phyloP scores from a whole-genome alignment of 2,797 vertebrate genomes.

The Monodelphis domestica region DNA sequence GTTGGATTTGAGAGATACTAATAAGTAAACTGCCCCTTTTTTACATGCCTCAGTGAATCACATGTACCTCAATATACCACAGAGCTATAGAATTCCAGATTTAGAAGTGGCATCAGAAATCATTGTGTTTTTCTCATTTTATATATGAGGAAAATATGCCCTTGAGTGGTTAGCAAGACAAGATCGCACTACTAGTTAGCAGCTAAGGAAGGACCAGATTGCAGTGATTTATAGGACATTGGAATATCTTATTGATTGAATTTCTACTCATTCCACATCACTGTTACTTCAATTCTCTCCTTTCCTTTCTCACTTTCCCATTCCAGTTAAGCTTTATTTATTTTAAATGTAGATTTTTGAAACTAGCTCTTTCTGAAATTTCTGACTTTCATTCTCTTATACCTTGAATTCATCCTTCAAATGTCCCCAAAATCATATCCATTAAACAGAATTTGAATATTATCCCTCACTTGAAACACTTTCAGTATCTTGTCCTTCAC shows the following conservation, averaged over 20 bases:
- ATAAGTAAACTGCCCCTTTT: not conserved
- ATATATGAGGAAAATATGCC: not conserved
- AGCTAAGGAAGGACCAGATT: not conserved
- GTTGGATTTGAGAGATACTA: not conserved
- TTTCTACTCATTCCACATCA: not conserved
- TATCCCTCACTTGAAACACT: not conserved
- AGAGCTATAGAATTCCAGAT: not conserved
- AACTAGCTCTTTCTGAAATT: not conserved
- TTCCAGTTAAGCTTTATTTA: not conserved
- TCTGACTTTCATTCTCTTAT: not conserved
- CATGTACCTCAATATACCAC: too few relatives aligned
- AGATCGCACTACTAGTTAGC: not conserved
- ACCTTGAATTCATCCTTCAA: not conserved
- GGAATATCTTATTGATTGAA: not conserved
- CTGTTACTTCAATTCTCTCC: not conserved
- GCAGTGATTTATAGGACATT: not conserved
- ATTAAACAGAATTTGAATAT: not conserved
- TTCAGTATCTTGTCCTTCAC: not conserved
- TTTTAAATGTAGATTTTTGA: conserved; percentile 16
- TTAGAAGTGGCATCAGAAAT: not conserved
- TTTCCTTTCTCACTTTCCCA: not conserved
- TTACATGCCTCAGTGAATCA: not conserved
- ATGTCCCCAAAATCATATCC: not conserved
- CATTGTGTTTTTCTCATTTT: not conserved
- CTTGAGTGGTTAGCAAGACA: not conserved